A percentile compares a stretch with the other conserved stretches of the same genome.
Evolutionary conservation across 2,888 invertebrate species (phyloP).

Genomic region (Carabus problematicus): DNA sequence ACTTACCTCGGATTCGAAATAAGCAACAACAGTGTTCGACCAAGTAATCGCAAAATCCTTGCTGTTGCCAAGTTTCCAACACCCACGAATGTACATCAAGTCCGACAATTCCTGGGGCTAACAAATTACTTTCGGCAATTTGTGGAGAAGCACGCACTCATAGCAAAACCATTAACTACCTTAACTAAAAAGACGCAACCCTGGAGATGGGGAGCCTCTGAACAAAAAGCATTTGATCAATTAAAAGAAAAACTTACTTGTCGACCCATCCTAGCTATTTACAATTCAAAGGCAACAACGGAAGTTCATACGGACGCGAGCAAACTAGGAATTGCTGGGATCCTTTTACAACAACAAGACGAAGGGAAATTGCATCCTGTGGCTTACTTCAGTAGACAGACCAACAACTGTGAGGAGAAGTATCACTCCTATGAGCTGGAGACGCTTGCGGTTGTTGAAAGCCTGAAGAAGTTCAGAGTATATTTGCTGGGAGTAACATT

Average conservation of each 20-base stretch:
- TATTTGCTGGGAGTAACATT: conserved; percentile 46
- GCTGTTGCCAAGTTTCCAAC: conserved; percentile 46
- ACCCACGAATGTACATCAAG: conserved; percentile 47
- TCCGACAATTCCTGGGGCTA: conserved; percentile 51
- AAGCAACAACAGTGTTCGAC: conserved; percentile 44
- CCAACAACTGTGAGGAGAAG: conserved; percentile 47
- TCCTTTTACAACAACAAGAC: conserved; percentile 44
- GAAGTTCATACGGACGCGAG: conserved; percentile 46
- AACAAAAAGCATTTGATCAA: conserved; percentile 35
- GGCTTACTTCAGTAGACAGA: conserved; percentile 47
- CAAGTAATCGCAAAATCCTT: no score
- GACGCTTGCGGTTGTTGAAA: conserved; percentile 48
- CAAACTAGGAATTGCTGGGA: conserved; percentile 42
- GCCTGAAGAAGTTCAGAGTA: conserved; percentile 45
- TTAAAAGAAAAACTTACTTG: conserved; percentile 24
- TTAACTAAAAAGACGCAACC: not conserved
- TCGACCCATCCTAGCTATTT: conserved; percentile 1
- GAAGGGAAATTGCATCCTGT: conserved; percentile 43
- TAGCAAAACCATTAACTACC: conserved; percentile 3
- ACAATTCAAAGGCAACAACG: not conserved
- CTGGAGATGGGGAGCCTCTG: not conserved
- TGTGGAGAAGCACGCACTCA: conserved; percentile 16
- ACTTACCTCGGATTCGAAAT: conserved; percentile 49
- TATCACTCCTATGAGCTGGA: conserved; percentile 51
- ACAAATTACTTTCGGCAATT: conserved; percentile 21